Evolutionary conservation across 2,888 invertebrate species (phyloP), one percentile per base, ranked within the genome.

Genomic region (Drosophila niveifrons): DNA sequence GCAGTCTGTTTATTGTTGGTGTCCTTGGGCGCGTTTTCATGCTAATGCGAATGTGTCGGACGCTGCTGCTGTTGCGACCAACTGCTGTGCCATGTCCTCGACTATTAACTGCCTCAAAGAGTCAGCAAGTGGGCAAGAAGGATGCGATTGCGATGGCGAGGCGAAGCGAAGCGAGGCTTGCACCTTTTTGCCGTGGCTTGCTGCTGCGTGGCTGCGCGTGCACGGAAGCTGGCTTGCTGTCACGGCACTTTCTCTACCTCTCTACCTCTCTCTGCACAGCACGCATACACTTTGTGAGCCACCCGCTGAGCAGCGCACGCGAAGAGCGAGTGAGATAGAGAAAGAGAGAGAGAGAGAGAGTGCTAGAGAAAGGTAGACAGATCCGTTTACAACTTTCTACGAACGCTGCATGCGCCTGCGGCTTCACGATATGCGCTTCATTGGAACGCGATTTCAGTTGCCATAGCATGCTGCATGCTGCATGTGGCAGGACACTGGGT

Each of bases 261-360:
- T 63, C 52, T 29, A 18, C 6, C 28, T 44, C 57, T 15, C 23
- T 44, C 36, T 15, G 57, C 73, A 58, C 68, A 64, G 78, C 82
- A 61, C 63, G 75, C 39, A 39, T 9, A 50, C 59, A 66, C 41
- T n/a, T n/a, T 39, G 3, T 23, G 55, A 50, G 41, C 55, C 51
- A 29, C 82, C 80, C 62, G 86, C 87, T 76, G 89, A 36, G 88
- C 57, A 48, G 72, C 72, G 84, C 89, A 88, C 83, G 89, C 83
- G 87, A 88, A 8, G 17, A 15, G 17, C 11, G 7, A 18, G 13
- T 29, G 11, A 17, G 8, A 17, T 48, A 55, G 48, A 50, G 34
- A 8, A 9, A 36, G 15, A 15, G n/a, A 41, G 9, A 10, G 15
- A 11, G 46, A 17, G 17, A 34, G 39, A 6, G 44, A 51, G 36